A percentile compares a stretch with the other conserved stretches of the same genome.
Conservation (phyloP, 2,113 vertebrate genomes). For the Gymnobelideus leadbeateri region DNA sequence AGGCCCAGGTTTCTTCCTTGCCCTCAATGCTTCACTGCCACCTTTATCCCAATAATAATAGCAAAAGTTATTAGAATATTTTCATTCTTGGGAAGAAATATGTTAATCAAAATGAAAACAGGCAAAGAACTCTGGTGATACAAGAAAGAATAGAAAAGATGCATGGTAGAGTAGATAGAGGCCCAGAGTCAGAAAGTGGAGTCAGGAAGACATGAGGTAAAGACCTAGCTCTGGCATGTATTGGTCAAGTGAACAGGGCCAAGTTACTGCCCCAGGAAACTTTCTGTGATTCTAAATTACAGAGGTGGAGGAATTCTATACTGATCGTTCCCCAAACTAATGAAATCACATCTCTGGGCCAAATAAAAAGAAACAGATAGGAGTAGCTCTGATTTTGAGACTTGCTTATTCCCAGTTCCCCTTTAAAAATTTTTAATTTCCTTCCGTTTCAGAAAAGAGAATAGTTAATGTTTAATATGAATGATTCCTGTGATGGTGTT, state of each 20-base stretch:
- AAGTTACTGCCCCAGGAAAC: neutral
- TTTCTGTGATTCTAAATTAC: neutral
- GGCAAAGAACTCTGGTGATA: conserved; percentile 42
- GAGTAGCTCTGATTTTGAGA: neutral
- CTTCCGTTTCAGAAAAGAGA: neutral
- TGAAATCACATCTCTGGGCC: neutral
- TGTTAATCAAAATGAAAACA: conserved; percentile 19
- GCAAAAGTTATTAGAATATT: neutral
- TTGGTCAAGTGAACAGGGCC: neutral
- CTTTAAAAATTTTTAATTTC: neutral
- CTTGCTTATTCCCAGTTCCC: neutral
- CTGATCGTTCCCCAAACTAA: neutral
- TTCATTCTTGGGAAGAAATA: conserved; percentile 41
- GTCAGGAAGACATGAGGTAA: neutral
- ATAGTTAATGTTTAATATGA: neutral
- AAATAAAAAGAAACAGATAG: neutral
- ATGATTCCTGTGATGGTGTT: neutral
- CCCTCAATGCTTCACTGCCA: neutral
- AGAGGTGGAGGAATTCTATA: neutral
- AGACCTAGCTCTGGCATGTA: neutral
- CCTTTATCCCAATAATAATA: neutral
- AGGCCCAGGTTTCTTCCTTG: conserved; percentile 27
- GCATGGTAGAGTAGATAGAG: neutral
- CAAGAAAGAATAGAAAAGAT: neutral
- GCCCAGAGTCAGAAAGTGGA: neutral